phyloP scores from a whole-genome alignment of 1,140 invertebrate species.

The Ptiloglossa arizonensis region DNA sequence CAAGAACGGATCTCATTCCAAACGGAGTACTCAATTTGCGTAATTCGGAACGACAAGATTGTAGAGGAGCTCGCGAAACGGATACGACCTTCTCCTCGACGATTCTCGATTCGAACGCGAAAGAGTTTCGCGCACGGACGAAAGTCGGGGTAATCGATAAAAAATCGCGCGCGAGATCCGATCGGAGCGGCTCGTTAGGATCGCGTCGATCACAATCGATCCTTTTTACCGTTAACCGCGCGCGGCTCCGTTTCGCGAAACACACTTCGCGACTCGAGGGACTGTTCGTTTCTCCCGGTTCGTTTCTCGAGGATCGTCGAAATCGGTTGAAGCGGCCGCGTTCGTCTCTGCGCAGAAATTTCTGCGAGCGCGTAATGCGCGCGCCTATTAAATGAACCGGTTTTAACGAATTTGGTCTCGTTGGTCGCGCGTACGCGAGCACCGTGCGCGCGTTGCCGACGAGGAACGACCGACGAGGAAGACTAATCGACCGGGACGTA shows the following conservation, averaged over 20 bases:
- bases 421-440: conserved; percentile 26
- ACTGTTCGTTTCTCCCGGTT: too few relatives aligned
- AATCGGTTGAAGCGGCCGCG: background rate
- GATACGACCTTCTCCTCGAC: too few relatives aligned
- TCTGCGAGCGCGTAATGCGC: conserved; percentile 47
- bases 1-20: too few relatives aligned
- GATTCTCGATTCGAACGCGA: too few relatives aligned
- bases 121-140: too few relatives aligned
- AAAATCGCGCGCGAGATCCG: too few relatives aligned
- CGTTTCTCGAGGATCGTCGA: background rate
- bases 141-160: too few relatives aligned
- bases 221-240: background rate
- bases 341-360: background rate
- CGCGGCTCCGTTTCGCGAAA: background rate
- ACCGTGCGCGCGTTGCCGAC: conserved; percentile 13
- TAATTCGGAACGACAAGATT: too few relatives aligned
- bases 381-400: conserved; percentile 49
- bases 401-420: conserved; percentile 53
- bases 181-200: too few relatives aligned
- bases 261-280: background rate
- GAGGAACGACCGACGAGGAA: conserved; percentile 22
- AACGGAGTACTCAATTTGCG: too few relatives aligned
- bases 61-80: too few relatives aligned
- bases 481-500: conserved; percentile 62
- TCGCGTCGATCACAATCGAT: background rate